Evolutionary conservation across 2,113 vertebrate species (phyloP).

Genomic region (Rhinoptilus africanus): DNA sequence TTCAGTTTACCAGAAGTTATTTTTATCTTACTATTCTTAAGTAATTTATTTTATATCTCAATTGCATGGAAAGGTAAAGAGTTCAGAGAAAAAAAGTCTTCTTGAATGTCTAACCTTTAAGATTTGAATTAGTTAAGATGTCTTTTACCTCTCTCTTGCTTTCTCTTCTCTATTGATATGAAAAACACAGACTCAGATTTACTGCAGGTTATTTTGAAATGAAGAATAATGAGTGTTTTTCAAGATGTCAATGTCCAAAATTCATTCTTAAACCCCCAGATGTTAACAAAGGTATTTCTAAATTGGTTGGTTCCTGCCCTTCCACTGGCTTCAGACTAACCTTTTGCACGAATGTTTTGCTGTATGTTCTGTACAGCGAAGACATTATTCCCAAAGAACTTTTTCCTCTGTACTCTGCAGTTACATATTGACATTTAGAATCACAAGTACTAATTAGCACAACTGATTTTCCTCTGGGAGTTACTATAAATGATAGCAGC

Average conservation of each 20-base stretch:
- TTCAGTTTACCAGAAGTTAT: constrained; percentile 42
- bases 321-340: not conserved
- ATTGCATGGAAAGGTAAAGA: not conserved
- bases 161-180: not conserved
- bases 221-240: not conserved
- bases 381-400: not conserved
- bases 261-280: not conserved
- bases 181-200: not conserved
- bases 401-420: not conserved
- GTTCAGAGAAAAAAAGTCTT: not conserved
- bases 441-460: constrained; percentile 35
- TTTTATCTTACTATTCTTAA: constrained; percentile 33
- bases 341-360: not conserved
- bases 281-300: not conserved
- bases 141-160: not conserved
- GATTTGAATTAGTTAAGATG: not conserved
- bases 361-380: not conserved
- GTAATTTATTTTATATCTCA: constrained; percentile 23
- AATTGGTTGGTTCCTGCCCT: not conserved
- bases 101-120: not conserved
- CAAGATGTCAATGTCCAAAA: not conserved
- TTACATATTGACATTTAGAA: constrained; percentile 22
- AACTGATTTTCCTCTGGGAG: constrained; percentile 19
- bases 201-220: not conserved
- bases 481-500: constrained; percentile 16